phyloP scores from a whole-genome alignment of 2,888 invertebrate genomes.

The Pollenia amentaria region DNA sequence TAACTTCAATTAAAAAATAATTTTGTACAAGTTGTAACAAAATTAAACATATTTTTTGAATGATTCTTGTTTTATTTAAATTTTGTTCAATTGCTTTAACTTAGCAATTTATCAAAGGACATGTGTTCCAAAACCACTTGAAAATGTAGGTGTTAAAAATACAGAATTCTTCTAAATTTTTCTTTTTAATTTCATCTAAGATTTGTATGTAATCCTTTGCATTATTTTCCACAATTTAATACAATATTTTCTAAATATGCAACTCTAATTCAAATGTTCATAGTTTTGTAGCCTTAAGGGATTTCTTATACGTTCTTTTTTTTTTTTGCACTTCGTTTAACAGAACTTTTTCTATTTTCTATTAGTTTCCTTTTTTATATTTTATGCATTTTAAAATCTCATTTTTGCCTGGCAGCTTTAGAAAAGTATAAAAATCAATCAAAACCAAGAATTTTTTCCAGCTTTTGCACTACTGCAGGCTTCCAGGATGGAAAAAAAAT shows the following conservation, averaged over 20 bases:
- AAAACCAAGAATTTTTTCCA: slow-evolving; percentile 36
- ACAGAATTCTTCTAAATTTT: not conserved
- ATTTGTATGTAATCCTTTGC: slow-evolving; percentile 15
- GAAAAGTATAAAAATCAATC: slow-evolving; percentile 67
- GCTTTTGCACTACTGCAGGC: slow-evolving; percentile 16
- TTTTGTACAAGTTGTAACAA: slow-evolving; percentile 17
- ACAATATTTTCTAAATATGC: slow-evolving; percentile 49
- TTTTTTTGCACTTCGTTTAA: slow-evolving; percentile 60
- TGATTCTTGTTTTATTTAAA: not conserved
- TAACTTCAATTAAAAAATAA: slow-evolving; percentile 25
- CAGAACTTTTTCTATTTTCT: slow-evolving; percentile 52
- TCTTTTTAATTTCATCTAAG: slow-evolving; percentile 9
- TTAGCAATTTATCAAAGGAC: slow-evolving; percentile 43
- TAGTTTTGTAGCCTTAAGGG: slow-evolving; percentile 46
- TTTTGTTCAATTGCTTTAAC: not conserved
- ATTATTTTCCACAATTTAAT: slow-evolving; percentile 43
- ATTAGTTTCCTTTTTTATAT: slow-evolving; percentile 35
- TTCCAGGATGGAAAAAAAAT: not conserved
- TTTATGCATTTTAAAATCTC: slow-evolving; percentile 57
- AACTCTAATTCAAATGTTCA: slow-evolving; percentile 36
- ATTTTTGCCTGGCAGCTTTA: slow-evolving; percentile 59
- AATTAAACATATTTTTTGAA: not conserved
- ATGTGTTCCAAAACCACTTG: slow-evolving; percentile 15
- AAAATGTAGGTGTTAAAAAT: not conserved
- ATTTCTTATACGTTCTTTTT: slow-evolving; percentile 32